Percentiles rank a stretch among this genome's conserved stretches.
Evolutionary conservation across 2,888 invertebrate species (phyloP).

Genomic region (Polydrusus pterygomalis): DNA sequence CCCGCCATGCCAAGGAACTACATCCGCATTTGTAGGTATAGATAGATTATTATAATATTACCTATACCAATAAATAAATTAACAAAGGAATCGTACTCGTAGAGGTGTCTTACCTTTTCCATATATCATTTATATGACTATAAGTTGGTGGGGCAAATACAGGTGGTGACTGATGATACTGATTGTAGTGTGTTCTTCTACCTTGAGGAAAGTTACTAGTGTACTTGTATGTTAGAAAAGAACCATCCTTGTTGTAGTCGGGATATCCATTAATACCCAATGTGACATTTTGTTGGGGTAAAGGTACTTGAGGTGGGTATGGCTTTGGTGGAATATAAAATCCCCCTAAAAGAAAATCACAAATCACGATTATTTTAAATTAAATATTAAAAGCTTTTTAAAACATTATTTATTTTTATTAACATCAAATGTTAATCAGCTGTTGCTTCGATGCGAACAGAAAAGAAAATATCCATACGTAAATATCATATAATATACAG

Average conservation of each 20-base stretch:
- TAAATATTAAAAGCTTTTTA: too few relatives aligned
- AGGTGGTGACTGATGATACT: slow-evolving; percentile 45
- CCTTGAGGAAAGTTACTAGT: slow-evolving; percentile 62
- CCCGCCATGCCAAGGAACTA: too few relatives aligned
- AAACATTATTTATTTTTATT: too few relatives aligned
- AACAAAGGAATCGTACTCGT: too few relatives aligned
- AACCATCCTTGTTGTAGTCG: slow-evolving; percentile 64
- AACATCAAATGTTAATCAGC: too few relatives aligned
- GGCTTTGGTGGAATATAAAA: slow-evolving; percentile 69
- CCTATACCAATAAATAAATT: too few relatives aligned
- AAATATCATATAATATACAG: too few relatives aligned
- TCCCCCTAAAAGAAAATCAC: slow-evolving; percentile 44
- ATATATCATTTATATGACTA: slow-evolving; percentile 60
- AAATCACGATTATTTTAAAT: background rate
- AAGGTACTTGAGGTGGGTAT: slow-evolving; percentile 60
- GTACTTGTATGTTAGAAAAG: slow-evolving; percentile 64
- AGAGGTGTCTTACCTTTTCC: slow-evolving; percentile 61
- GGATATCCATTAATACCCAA: slow-evolving; percentile 64
- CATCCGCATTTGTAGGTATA: too few relatives aligned
- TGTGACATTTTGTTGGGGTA: slow-evolving; percentile 65
- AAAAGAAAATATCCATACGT: too few relatives aligned
- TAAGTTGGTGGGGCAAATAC: slow-evolving; percentile 44
- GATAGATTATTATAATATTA: too few relatives aligned
- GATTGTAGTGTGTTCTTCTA: slow-evolving; percentile 62
- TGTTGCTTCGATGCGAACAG: too few relatives aligned